Evolutionary conservation across 2,888 invertebrate genomes (phyloP), one percentile per base, ranked within the genome.

Genomic region (Candidula unifasciata): DNA sequence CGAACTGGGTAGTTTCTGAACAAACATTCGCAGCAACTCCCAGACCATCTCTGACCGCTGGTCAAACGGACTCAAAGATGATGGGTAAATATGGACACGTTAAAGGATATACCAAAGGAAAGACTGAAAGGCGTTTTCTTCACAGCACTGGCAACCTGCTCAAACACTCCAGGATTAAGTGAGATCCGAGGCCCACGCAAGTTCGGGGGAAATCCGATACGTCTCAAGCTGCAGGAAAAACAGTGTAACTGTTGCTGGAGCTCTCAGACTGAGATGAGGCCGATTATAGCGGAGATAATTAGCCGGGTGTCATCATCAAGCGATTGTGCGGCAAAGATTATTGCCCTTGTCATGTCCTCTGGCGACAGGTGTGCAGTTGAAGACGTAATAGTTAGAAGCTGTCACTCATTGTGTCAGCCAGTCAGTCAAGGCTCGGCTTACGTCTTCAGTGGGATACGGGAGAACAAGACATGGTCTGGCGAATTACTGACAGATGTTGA

Each of bases 21-120:
- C 69, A 69, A 69, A 69, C 69, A 69, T 24, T 21, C 8, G 35
- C 37, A 44, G 35, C 16, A 16, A 33, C 3, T 18, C 35, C n/a
- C 16, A 27, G 2, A 52, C 74, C 52, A 21, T 27, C 5, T 74
- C 52, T 27, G 74, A 52, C 74, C 74, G 30, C 1, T 3, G 30
- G 74, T 74, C 74, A 52, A 37, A 8, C n/a, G 52, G 74, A 35
- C 44, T 54, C n/a, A 13, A 30, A 16, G 74, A 52, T 74, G 27
- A 52, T 52, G n/a, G 18, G 74, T 44, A 74, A 74, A 74, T 30
- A 74, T 54, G 44, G 54, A 74, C 52, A 44, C 21, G 52, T 74
- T 52, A 52, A 18, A 8, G n/a, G 52, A 27, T 6, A 69, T 5
- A 27, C n/a, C 5, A 27, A 35, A 5, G 44, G 44, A 44, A 24